Base-by-base conservation (phyloP, 2,888 invertebrate species). In the Lycophotia porphyrea region DNA sequence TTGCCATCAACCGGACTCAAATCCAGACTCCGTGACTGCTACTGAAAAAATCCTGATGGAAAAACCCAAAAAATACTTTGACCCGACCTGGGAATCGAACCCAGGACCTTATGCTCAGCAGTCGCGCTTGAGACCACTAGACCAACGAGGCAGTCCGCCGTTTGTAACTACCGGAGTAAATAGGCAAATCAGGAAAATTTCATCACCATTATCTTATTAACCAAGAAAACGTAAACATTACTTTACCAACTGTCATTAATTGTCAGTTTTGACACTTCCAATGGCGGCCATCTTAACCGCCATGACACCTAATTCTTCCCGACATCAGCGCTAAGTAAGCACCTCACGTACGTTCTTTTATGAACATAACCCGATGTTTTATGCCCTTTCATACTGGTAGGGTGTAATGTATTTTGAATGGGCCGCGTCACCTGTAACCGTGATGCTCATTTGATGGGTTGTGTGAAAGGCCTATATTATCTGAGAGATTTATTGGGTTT, bases 381-480 rank as follows among this genome's bases (percentile, higher is more conserved):
- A 87, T 85, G 84, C 65, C 76, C 69, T 79, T 76, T 67, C 81
- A 86, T 81, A 82, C 74, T 75, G 47, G 67, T 52, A 67, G 58
- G 47, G 68, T 74, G 76, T 88, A 87, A 89, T 87, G 87, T 84
- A 74, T 87, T 87, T 86, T 77, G 84, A 85, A 88, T 88, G 83
- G 66, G 77, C 65, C 60, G 70, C 80, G 85, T 75, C 88, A 87
- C 85, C 87, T 87, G 88, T 63, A 74, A 78, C 67, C 69, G 58
- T 84, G 77, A 81, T 81, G 67, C 71, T 72, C 61, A 73, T 83
- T 81, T 81, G 85, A 83, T 84, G 85, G 85, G 36, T 77, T 76
- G 70, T 85, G 78, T 83, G 80, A 63, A 77, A 75, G 36, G 66
- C 64, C 78, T 84, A 76, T 85, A 87, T 82, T 74, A 76, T 83